Percentiles rank a stretch among this genome's conserved stretches.
Evolutionary conservation across 2,888 invertebrate genomes (phyloP).

Genomic region (Epirrhoe tristata): DNA sequence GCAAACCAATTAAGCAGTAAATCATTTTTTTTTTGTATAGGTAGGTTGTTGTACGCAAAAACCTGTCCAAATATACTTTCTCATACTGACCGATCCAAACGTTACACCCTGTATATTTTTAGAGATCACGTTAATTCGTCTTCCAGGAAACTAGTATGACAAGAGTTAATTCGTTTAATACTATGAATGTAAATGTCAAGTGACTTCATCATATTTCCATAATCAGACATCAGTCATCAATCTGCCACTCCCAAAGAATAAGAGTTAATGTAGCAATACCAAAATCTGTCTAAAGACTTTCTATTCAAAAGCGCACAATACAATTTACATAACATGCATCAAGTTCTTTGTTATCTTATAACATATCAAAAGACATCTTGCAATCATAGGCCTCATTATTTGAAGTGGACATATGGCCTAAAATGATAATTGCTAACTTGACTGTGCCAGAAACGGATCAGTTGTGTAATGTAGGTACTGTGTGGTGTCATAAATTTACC

Average conservation of each 20-base stretch:
- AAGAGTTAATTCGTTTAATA: constrained; percentile 43
- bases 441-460: constrained; percentile 5
- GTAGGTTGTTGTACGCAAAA: not conserved
- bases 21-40: not conserved
- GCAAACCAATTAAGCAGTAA: not conserved
- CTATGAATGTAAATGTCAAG: constrained; percentile 60
- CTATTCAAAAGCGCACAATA: constrained; percentile 61
- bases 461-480: constrained; percentile 6
- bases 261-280: constrained; percentile 60
- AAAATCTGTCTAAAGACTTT: constrained; percentile 64
- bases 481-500: too few relatives aligned
- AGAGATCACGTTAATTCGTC: not conserved
- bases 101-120: too few relatives aligned
- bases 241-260: constrained; percentile 66
- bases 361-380: constrained; percentile 66
- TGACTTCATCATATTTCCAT: constrained; percentile 71
- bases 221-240: constrained; percentile 59
- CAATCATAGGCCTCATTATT: constrained; percentile 49
- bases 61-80: too few relatives aligned
- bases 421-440: not conserved
- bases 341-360: constrained; percentile 77
- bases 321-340: constrained; percentile 71
- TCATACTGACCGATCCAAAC: too few relatives aligned
- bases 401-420: constrained; percentile 13
- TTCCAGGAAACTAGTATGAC: constrained; percentile 9